These are phyloP conservation scores for Escarpia spicata DNA, from an alignment of 2,888 invertebrate species.

Conservation along the genomic window DNA sequence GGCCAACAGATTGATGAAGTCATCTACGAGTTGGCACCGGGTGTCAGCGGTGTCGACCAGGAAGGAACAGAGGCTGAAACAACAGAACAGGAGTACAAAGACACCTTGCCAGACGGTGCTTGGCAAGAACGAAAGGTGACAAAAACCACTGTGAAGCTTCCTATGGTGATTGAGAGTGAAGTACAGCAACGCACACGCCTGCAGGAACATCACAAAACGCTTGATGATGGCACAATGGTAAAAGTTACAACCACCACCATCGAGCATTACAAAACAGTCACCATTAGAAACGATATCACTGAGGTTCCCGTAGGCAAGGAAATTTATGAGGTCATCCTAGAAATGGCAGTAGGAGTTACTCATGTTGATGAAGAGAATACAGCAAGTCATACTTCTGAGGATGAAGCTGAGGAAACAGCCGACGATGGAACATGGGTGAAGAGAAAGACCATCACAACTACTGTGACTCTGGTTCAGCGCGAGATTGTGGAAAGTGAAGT, in stretches of 20 bases:
- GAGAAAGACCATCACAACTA: constrained; percentile 7
- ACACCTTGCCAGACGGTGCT: constrained; percentile 58
- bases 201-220: background rate
- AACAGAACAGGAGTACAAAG: constrained; percentile 43
- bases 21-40: constrained; percentile 23
- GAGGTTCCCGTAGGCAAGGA: constrained; percentile 23
- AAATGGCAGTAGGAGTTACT: constrained; percentile 20
- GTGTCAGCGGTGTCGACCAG: constrained; percentile 24
- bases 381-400: constrained; percentile 23
- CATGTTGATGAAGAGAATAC: background rate
- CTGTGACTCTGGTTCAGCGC: constrained; percentile 13
- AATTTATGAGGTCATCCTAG: constrained; percentile 19
- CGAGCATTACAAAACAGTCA: background rate
- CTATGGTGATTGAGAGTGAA: background rate
- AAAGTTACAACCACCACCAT: constrained; percentile 13
- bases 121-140: constrained; percentile 25
- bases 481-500: constrained; percentile 10
- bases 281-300: background rate
- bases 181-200: background rate
- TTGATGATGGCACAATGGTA: constrained; percentile 26
- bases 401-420: constrained; percentile 29
- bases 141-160: background rate
- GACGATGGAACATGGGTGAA: constrained; percentile 26
- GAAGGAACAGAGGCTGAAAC: constrained; percentile 38
- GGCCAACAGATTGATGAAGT: constrained; percentile 32